These are phyloP conservation scores for Lepidochitona cinerea DNA, from an alignment of 2,888 invertebrate genomes.

Conservation along the genomic window DNA sequence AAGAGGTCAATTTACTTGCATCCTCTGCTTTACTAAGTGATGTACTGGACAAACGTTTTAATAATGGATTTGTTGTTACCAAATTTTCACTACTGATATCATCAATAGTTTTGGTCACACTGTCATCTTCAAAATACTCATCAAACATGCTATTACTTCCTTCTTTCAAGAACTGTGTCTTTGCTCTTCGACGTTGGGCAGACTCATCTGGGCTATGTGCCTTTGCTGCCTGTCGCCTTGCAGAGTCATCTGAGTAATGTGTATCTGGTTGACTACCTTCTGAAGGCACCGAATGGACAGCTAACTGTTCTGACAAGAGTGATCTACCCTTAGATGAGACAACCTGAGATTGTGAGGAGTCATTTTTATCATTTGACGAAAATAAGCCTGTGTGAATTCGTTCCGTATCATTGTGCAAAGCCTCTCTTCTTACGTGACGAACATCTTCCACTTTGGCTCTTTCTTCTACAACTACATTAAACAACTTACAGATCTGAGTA, in stretches of 20 bases:
- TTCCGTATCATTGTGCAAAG: neutral
- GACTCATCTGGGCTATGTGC: neutral
- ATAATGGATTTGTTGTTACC: constrained; percentile 37
- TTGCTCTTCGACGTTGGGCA: neutral
- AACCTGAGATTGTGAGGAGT: neutral
- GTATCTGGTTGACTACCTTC: neutral
- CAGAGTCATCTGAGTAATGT: neutral
- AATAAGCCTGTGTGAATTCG: neutral
- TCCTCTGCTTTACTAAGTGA: neutral
- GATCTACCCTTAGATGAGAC: neutral
- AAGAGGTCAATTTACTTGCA: neutral
- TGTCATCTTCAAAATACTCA: constrained; percentile 58
- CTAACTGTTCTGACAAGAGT: neutral
- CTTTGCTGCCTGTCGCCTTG: neutral
- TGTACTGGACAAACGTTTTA: neutral
- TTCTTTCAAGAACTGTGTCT: constrained; percentile 39
- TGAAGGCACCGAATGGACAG: neutral
- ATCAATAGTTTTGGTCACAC: constrained; percentile 55
- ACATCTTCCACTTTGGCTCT: constrained; percentile 40
- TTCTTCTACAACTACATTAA: constrained; percentile 40
- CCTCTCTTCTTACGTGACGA: constrained; percentile 31
- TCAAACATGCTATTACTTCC: constrained; percentile 62
- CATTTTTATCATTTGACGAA: too few relatives aligned
- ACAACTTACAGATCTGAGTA: constrained; percentile 38
- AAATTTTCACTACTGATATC: constrained; percentile 46